A percentile compares a stretch with the other conserved stretches of the same genome.
Conservation (phyloP, 1,140 invertebrate genomes). For the Capitella teleta region DNA sequence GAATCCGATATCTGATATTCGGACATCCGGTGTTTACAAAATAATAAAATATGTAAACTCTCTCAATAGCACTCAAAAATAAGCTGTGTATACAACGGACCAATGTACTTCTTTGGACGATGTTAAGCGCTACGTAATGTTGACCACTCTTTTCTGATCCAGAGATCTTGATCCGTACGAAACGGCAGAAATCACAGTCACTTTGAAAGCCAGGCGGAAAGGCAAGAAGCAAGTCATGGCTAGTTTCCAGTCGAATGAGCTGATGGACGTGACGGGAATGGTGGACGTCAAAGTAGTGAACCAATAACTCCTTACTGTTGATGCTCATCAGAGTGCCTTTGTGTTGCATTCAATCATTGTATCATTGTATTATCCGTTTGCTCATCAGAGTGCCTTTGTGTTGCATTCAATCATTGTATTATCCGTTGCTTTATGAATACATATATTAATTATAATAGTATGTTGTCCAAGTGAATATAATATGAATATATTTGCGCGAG, state of each 20-base stretch:
- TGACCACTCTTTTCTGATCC: neutral
- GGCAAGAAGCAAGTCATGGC: neutral
- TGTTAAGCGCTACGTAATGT: neutral
- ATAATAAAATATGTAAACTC: neutral
- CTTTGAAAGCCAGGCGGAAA: neutral
- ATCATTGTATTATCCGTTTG: no score
- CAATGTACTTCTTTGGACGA: neutral
- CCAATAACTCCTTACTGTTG: no score
- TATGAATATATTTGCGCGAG: no score
- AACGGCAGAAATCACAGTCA: neutral
- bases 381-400: no score
- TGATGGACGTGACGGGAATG: conserved; percentile 5
- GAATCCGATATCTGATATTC: neutral
- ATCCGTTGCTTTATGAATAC: no score
- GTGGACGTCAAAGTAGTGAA: no score
- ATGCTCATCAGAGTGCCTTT: no score
- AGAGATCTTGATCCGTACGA: conserved; percentile 1
- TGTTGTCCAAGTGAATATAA: no score
- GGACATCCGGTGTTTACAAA: neutral
- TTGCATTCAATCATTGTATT: no score
- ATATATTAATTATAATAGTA: no score
- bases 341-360: no score
- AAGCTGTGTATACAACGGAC: neutral
- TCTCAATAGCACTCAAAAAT: neutral
- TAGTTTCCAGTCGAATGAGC: neutral